Conservation (phyloP, 2,797 vertebrate genomes). For the Leptatherina wallacei region DNA sequence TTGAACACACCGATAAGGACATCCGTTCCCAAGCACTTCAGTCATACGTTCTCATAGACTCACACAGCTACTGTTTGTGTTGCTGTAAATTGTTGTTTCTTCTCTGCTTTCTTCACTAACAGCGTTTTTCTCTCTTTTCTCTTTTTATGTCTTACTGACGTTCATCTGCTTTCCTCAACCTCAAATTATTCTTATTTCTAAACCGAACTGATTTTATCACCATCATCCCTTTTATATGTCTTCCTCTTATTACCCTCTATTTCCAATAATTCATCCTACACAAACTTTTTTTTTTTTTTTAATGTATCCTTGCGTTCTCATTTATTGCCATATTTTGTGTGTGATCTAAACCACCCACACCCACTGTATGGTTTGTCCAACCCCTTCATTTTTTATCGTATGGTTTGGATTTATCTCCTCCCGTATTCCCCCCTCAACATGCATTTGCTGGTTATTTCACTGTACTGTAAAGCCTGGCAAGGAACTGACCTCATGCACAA, state of each 20-base stretch:
- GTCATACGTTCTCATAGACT: not conserved
- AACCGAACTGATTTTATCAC: conserved; percentile 24
- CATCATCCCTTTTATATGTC: conserved; percentile 3
- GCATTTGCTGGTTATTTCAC: conserved; percentile 23
- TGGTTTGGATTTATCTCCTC: conserved; percentile 36
- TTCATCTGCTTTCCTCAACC: conserved; percentile 27
- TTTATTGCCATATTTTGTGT: not conserved
- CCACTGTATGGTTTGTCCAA: conserved; percentile 40
- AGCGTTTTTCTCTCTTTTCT: conserved; percentile 60
- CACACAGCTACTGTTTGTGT: conserved; percentile 2
- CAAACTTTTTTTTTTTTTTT: not conserved
- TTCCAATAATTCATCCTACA: not conserved
- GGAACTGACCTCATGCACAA: conserved; percentile 99
- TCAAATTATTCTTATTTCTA: conserved; percentile 46
- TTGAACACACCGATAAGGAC: not conserved
- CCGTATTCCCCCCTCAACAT: not conserved
- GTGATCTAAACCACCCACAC: conserved; percentile 69
- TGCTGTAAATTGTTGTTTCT: conserved; percentile 34
- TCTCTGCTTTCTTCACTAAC: conserved; percentile 64
- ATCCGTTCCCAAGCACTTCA: not conserved
- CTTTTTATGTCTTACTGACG: conserved; percentile 45
- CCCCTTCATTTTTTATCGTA: conserved; percentile 25
- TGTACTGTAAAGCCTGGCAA: conserved; percentile 91
- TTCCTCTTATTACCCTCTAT: not conserved
- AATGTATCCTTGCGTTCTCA: conserved; percentile 8